phyloP scores from a whole-genome alignment of 2,797 vertebrate genomes.

The Paramormyrops hopkinsi region DNA sequence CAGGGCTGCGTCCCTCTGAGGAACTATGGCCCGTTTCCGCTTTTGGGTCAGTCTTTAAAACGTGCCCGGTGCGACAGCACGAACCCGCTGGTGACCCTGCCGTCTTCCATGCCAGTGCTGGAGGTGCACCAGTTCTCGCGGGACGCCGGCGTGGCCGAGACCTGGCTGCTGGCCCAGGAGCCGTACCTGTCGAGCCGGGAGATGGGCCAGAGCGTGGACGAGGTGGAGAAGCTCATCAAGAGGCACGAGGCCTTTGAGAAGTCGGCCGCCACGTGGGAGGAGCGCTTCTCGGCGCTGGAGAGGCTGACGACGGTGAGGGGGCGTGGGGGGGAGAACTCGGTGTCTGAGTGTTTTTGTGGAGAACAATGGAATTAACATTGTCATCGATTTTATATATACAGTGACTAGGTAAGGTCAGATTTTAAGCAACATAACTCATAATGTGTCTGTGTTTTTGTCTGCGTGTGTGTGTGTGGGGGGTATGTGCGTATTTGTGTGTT shows the following conservation, averaged over 20 bases:
- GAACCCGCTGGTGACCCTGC: neutral
- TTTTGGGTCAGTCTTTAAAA: neutral
- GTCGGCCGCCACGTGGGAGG: constrained; percentile 92
- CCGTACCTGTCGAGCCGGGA: constrained; percentile 87
- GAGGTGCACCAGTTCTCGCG: constrained; percentile 95
- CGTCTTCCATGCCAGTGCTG: constrained; percentile 63
- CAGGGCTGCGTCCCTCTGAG: neutral
- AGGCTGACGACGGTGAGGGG: constrained; percentile 79
- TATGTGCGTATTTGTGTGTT: constrained; percentile 23
- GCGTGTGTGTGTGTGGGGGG: neutral
- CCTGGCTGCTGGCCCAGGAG: constrained; percentile 90
- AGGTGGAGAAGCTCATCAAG: constrained; percentile 93
- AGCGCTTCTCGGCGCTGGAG: constrained; percentile 87
- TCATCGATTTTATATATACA: neutral
- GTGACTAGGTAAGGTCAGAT: neutral
- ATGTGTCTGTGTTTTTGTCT: constrained; percentile 21
- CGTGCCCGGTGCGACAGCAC: neutral
- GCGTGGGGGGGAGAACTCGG: neutral
- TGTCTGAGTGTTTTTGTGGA: neutral
- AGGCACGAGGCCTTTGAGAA: constrained; percentile 93
- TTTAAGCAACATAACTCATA: neutral
- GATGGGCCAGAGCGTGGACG: constrained; percentile 85
- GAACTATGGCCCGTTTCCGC: neutral
- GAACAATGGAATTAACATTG: neutral
- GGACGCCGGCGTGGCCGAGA: constrained; percentile 88